phyloP scores from a whole-genome alignment of 2,113 vertebrate species.

The Drymodes brunneopygia region DNA sequence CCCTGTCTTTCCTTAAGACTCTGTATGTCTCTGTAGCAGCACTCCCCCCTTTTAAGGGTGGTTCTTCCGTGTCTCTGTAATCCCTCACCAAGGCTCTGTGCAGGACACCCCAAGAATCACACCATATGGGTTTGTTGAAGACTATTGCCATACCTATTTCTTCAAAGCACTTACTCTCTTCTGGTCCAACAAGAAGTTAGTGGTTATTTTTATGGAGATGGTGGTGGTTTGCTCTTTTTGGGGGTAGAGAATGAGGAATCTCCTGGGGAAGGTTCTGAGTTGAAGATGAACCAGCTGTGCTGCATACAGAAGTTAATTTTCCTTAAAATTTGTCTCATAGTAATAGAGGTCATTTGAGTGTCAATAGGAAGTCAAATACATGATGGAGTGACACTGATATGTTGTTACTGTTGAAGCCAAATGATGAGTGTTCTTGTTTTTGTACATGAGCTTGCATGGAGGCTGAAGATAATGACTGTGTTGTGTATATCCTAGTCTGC shows the following conservation, averaged over 20 bases:
- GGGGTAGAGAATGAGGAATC: accelerated
- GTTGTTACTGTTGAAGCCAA: neutral
- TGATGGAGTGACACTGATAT: neutral
- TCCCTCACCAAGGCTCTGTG: neutral
- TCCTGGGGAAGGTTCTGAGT: neutral
- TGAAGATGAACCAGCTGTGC: neutral
- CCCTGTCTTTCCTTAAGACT: neutral
- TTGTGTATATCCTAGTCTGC: neutral
- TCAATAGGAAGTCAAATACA: neutral
- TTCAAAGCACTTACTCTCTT: neutral
- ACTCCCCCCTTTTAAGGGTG: accelerated
- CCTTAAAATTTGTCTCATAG: neutral
- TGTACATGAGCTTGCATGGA: neutral
- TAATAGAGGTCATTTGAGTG: accelerated
- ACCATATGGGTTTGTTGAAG: neutral
- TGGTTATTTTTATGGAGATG: accelerated
- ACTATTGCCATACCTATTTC: neutral
- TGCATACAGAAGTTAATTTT: neutral
- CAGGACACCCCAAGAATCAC: neutral
- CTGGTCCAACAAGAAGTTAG: neutral
- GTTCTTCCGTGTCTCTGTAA: neutral
- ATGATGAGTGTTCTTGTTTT: neutral
- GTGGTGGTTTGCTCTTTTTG: neutral
- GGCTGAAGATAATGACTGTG: neutral
- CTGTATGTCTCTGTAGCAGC: accelerated